A percentile compares a stretch with the other conserved stretches of the same genome.
These are phyloP conservation scores for Heliconius aoede DNA, from an alignment of 2,888 invertebrate genomes.

Conservation along the genomic window DNA sequence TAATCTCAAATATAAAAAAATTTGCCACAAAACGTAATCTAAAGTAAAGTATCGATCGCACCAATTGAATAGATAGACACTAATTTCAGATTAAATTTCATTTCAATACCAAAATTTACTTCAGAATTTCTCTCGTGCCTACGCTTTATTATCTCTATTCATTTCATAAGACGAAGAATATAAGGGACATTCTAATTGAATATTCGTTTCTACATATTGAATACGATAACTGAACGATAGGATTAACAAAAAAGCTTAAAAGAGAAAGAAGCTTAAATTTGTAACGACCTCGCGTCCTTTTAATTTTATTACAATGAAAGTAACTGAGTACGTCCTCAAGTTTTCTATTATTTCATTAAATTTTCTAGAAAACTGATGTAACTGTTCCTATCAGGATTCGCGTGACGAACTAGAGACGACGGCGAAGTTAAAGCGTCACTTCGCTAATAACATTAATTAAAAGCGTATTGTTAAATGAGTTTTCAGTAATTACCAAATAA, in stretches of 20 bases:
- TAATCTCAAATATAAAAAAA: background rate
- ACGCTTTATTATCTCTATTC: conserved; percentile 4
- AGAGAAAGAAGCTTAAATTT: conserved; percentile 34
- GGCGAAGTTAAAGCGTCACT: conserved; percentile 52
- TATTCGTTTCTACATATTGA: conserved; percentile 15
- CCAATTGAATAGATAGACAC: background rate
- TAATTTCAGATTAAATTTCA: background rate
- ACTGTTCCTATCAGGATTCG: conserved; percentile 41
- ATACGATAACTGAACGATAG: background rate
- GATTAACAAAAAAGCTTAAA: conserved; percentile 20
- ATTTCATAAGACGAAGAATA: background rate
- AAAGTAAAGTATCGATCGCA: background rate
- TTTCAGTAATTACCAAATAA: conserved; percentile 53
- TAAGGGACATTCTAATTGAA: conserved; percentile 3
- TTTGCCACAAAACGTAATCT: background rate
- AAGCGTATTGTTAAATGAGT: conserved; percentile 50
- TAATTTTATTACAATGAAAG: conserved; percentile 28
- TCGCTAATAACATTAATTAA: conserved; percentile 56
- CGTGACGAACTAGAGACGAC: conserved; percentile 50
- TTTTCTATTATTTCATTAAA: conserved; percentile 36
- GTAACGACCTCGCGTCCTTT: conserved; percentile 23
- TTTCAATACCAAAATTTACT: conserved; percentile 8
- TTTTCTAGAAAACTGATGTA: conserved; percentile 30
- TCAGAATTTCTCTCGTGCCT: background rate
- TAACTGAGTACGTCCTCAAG: conserved; percentile 23